Base-by-base conservation (phyloP, 1,140 invertebrate species). In the Anastrepha ludens region DNA sequence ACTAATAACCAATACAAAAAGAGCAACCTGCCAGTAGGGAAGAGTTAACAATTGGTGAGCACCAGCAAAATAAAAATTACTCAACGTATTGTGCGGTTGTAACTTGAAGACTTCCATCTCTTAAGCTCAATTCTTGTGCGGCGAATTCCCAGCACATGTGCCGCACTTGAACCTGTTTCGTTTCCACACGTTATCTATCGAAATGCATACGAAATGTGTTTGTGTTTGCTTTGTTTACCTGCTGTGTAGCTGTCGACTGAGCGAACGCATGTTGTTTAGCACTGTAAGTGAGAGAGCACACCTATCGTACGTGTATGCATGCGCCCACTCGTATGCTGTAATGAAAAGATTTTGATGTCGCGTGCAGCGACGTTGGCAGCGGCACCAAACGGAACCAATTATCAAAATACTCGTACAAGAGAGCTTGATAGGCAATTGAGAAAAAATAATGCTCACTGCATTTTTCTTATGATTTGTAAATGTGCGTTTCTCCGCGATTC, bases 191-290 rank as follows among this genome's bases (percentile, higher is more conserved):
- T 81, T 81, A n/a, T 17, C n/a, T n/a, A 44, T 81, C 3, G 8
- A 13, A 74, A 44, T n/a, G 6, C 17, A 67, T 20, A 58, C n/a
- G 41, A 29, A 9, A 15, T 67, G 64, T 67, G 29, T 8, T 1
- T 78, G 74, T 17, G 11, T 81, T 50, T n/a, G 47, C 44, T 81
- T 81, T 81, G 74, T 81, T 81, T 81, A 81, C 74, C 47, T 81
- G 74, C 74, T 81, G 74, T 81, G 74, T 47, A 55, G 55, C 74
- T 11, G 41, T 13, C 3, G 39, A 41, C 67, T 81, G 47, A 41
- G 1, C 8, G n/a, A 17, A 1, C 3, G n/a, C 47, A 81, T 50
- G 29, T 29, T 29, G 29, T 29, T 29, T 9, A 8, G 39, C 17
- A 8, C 5, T 47, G 15, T 47, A 67, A 11, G 15, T 47, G 67